Evolutionary conservation across 2,888 invertebrate species (phyloP), one percentile per base, ranked within the genome.

Genomic region (Drosophila meridionalis): DNA sequence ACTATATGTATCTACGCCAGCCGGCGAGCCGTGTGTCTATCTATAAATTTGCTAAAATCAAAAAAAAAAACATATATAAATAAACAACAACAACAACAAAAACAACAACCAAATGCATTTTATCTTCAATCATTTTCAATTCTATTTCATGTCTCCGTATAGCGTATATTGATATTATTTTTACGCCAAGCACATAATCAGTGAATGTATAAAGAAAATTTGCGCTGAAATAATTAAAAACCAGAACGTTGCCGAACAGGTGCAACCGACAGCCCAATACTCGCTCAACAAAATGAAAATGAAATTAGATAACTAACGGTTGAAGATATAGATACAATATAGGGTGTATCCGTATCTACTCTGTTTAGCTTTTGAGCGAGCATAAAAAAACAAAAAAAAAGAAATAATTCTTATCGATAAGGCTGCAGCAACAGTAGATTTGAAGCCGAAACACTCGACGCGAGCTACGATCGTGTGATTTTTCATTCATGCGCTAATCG

Each of bases 401-500:
- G 1, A 7, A 34, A 34, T 2, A 34, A 9, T 8, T 34, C 14
- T n/a, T 40, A 40, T n/a, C 53, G 47, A 42, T 45, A 59, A 72
- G 38, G 32, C 11, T 32, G 32, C 26, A 14, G n/a, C 12, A 36
- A 57, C 28, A 50, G 12, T 9, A 42, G 48, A 61, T 60, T 20
- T 47, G 30, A 69, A 50, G 14, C 34, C 55, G 40, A 72, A 69
- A 75, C 61, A 69, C 62, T 65, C 68, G 48, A 36, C 58, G 28
- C 69, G 68, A 68, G 82, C 53, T 57, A 67, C 79, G 55, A 36
- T 82, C 63, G 78, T 82, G 61, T 64, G 82, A 78, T 80, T 90
- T 85, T 85, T 85, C 84, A 85, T 85, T 85, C 84, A 85, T 85
- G 90, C 84, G 87, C 84, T 83, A 83, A 85, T 90, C 90, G 84